Base-by-base conservation (phyloP, 2,888 invertebrate genomes). In the Tethea ocularis region DNA sequence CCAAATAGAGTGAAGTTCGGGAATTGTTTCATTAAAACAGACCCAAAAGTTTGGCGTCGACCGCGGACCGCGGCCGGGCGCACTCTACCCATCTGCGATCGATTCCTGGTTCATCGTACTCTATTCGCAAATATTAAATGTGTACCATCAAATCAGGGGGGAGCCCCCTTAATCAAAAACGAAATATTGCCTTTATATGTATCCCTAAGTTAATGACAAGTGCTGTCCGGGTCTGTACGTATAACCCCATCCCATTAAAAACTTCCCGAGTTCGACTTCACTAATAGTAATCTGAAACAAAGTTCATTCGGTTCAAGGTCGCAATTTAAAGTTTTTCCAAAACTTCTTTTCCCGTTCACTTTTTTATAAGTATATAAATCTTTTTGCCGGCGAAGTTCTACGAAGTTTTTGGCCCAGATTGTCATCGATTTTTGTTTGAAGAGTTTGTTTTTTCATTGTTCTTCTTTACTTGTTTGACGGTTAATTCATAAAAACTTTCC, bases 251-350 rank as follows among this genome's bases (percentile, higher is more conserved):
- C 81, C 82, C 83, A 84, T 88, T 88, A 87, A 89, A 88, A 90
- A 89, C 88, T 87, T 85, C 82, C 78, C 82, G 80, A 77, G 81
- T 85, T 83, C 78, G 83, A 87, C 85, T 86, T 81, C 80, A 89
- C 91, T 92, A 91, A 89, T 93, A 93, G 89, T 93, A 92, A 93
- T 91, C 92, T 86, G 80, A 90, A 91, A 89, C 91, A 90, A 91
- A 93, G 87, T 92, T 91, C 82, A 81, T 78, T 75, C 87, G 83
- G 93, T 93, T 93, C 93, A 93, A 93, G 93, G 93, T 91, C 93
- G 93, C 93, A 93, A 93, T 93, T 93, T 93, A 93, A 93, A 93
- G 93, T 93, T 93, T 93, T 93, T 90, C 88, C 88, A 89, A 92
- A 93, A 92, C 84, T 91, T 91, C 87, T 84, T 84, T 91, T 88